Conservation (phyloP, 2,113 vertebrate genomes). For the Semnopithecus entellus region DNA sequence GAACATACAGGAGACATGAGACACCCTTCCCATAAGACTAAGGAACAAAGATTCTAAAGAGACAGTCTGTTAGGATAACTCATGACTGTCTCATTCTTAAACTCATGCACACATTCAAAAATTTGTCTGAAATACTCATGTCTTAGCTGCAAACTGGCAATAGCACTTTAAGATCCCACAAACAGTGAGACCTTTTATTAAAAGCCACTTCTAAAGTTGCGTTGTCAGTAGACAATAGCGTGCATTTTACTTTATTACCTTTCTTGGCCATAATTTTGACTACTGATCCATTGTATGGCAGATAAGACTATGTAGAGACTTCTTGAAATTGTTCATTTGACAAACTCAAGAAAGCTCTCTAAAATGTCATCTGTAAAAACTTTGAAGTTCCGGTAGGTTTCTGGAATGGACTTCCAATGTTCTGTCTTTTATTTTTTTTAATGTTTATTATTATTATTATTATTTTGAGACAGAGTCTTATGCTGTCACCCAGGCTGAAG, state of each 20-base stretch:
- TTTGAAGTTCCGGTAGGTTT: neutral
- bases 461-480: no score
- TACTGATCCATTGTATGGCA: neutral
- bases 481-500: no score
- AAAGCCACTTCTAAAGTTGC: neutral
- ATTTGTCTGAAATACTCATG: neutral
- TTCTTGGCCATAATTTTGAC: neutral
- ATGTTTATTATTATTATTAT: no score
- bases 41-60: neutral
- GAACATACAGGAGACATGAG: neutral
- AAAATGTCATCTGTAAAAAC: neutral
- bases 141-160: neutral
- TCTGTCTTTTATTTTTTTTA: neutral
- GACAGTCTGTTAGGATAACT: neutral
- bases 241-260: neutral
- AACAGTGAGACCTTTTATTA: neutral
- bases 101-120: neutral
- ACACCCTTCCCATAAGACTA: neutral
- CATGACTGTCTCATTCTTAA: fast-evolving
- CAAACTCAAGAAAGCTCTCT: neutral
- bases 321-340: neutral
- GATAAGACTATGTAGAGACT: neutral
- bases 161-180: neutral
- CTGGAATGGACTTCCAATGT: neutral
- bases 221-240: neutral